Evolutionary conservation across 2,797 vertebrate genomes (phyloP).

Genomic region (Ptychadena robeensis): DNA sequence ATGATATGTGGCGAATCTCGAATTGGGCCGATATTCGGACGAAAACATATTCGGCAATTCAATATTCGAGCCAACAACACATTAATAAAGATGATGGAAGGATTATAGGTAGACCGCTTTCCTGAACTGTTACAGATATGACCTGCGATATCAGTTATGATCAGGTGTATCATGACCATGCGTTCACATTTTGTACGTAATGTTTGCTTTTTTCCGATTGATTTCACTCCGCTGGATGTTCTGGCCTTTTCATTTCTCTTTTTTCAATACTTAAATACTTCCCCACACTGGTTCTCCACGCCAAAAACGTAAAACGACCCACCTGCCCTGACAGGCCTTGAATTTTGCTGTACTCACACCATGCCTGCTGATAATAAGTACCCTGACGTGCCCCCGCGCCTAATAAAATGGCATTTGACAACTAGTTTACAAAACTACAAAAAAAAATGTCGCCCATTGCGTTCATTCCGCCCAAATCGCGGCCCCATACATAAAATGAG

Average conservation of each 20-base stretch:
- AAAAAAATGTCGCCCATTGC: conserved; percentile 13
- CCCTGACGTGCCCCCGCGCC: background rate
- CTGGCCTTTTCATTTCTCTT: conserved; percentile 12
- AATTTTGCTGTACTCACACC: conserved; percentile 44
- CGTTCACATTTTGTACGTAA: background rate
- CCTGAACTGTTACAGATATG: too few relatives aligned
- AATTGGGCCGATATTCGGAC: too few relatives aligned
- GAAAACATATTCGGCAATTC: too few relatives aligned
- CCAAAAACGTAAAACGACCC: conserved; percentile 50
- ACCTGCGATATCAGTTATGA: too few relatives aligned
- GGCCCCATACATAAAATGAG: background rate
- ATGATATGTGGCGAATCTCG: too few relatives aligned
- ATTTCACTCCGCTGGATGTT: background rate
- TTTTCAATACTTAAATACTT: conserved; percentile 37
- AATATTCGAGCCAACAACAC: too few relatives aligned
- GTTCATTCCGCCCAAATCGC: conserved; percentile 16
- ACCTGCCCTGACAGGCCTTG: conserved; percentile 55
- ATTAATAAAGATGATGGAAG: too few relatives aligned
- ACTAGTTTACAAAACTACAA: conserved; percentile 42
- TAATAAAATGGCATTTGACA: conserved; percentile 23
- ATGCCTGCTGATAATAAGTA: conserved; percentile 33
- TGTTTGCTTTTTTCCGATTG: background rate
- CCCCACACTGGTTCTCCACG: conserved; percentile 48
- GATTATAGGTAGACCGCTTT: too few relatives aligned
- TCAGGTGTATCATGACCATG: too few relatives aligned